These are phyloP conservation scores for Terrapene triunguis DNA, from an alignment of 2,113 vertebrate genomes.

Conservation along the genomic window DNA sequence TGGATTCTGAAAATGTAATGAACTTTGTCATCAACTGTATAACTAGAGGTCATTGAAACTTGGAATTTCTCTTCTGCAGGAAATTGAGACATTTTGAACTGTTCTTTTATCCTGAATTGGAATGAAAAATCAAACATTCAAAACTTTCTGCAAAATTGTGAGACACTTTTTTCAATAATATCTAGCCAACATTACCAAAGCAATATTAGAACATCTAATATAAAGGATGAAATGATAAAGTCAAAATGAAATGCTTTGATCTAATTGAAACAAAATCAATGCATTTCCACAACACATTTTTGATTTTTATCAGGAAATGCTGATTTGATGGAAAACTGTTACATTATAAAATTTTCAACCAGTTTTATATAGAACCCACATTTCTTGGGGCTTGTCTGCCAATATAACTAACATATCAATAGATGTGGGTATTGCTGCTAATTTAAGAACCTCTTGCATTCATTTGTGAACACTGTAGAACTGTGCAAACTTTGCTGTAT, in stretches of 20 bases:
- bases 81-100: not conserved
- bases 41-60: no score
- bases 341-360: no score
- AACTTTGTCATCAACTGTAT: no score
- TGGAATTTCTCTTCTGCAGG: not conserved
- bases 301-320: no score
- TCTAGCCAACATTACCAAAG: not conserved
- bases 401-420: not conserved
- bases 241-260: not conserved
- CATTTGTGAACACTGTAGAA: rapidly evolving
- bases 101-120: not conserved
- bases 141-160: not conserved
- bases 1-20: not conserved
- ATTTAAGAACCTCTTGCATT: not conserved
- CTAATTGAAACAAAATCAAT: no score
- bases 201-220: not conserved
- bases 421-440: not conserved
- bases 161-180: not conserved
- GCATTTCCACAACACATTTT: no score
- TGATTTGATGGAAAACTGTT: no score
- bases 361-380: not conserved
- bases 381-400: not conserved
- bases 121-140: not conserved
- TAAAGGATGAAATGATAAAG: not conserved
- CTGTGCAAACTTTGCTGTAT: not conserved